Percentiles rank a stretch among this genome's conserved stretches.
These are phyloP conservation scores for Empis stercorea DNA, from an alignment of 2,888 invertebrate genomes.

Conservation along the genomic window DNA sequence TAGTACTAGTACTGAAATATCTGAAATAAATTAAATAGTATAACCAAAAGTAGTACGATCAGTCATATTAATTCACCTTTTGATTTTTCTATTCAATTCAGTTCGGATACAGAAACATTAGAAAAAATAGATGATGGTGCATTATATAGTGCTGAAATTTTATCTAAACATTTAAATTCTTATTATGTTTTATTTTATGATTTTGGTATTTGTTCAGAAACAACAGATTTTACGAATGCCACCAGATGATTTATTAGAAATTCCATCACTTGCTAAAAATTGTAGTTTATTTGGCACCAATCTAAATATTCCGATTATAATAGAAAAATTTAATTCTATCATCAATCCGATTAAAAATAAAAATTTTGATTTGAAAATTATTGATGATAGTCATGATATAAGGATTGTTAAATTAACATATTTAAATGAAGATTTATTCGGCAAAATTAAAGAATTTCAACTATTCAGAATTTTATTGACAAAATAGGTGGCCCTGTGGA, in stretches of 20 bases:
- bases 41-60: slow-evolving; percentile 39
- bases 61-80: slow-evolving; percentile 59
- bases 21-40: background rate
- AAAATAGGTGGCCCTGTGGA: no score
- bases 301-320: slow-evolving; percentile 21
- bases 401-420: slow-evolving; percentile 18
- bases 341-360: slow-evolving; percentile 18
- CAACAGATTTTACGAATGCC: slow-evolving; percentile 44
- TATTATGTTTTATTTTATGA: slow-evolving; percentile 59
- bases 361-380: slow-evolving; percentile 23
- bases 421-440: no score
- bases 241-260: slow-evolving; percentile 43
- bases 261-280: slow-evolving; percentile 44
- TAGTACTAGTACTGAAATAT: slow-evolving; percentile 13
- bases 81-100: slow-evolving; percentile 67
- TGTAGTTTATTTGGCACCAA: slow-evolving; percentile 46
- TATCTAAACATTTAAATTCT: slow-evolving; percentile 58
- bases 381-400: slow-evolving; percentile 18
- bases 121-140: slow-evolving; percentile 55
- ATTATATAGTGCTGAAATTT: slow-evolving; percentile 82
- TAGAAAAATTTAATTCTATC: slow-evolving; percentile 21
- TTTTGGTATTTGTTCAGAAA: slow-evolving; percentile 47
- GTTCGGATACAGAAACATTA: slow-evolving; percentile 41
- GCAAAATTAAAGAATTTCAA: no score
- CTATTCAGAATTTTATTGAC: no score